Conservation (phyloP, 2,113 vertebrate genomes). For the Brienomyrus brachyistius region DNA sequence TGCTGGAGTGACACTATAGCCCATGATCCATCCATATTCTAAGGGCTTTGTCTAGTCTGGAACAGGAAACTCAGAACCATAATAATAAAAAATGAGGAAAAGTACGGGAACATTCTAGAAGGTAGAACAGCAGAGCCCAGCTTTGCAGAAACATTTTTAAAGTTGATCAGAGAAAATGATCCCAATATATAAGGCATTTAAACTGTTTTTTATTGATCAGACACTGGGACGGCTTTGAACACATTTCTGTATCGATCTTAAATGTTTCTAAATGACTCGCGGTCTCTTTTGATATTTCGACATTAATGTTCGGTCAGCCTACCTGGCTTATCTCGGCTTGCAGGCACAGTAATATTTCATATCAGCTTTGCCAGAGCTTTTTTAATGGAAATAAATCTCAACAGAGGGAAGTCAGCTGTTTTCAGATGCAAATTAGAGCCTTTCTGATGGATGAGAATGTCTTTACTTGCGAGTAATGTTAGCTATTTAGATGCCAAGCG, state of each 20-base stretch:
- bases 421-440: not conserved
- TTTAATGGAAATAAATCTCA: not conserved
- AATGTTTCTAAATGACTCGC: not conserved
- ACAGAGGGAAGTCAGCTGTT: not conserved
- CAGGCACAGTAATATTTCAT: not conserved
- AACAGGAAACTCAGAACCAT: not conserved
- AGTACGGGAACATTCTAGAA: not conserved
- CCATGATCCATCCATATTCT: not conserved
- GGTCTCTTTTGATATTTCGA: not conserved
- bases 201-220: not conserved
- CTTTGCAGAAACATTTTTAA: not conserved
- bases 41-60: not conserved
- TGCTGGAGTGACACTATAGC: not conserved
- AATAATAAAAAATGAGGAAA: not conserved
- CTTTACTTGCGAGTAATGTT: not conserved
- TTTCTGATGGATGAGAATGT: conserved; percentile 1
- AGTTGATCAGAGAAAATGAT: not conserved
- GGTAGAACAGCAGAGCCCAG: not conserved
- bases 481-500: conserved; percentile 2
- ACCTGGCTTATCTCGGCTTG: not conserved
- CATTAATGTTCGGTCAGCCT: not conserved
- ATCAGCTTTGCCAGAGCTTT: not conserved
- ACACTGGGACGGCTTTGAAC: not conserved
- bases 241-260: not conserved
- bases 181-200: not conserved